These are phyloP conservation scores for Cydia amplana DNA, from an alignment of 1,140 invertebrate genomes.

Conservation along the genomic window DNA sequence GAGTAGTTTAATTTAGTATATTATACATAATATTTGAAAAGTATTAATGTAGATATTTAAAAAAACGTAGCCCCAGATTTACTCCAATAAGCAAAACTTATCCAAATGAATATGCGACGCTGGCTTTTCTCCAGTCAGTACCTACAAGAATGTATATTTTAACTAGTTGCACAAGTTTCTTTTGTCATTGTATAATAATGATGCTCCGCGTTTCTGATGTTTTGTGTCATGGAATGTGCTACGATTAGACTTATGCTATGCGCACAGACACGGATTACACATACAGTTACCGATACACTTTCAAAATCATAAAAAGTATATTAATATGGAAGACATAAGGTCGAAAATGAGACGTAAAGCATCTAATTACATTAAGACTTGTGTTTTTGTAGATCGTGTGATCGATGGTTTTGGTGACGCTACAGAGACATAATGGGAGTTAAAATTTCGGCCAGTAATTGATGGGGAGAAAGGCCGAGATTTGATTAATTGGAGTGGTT, in stretches of 20 bases:
- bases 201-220: conserved; percentile 70
- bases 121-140: conserved; percentile 52
- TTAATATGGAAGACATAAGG: conserved; percentile 38
- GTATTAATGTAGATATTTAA: background rate
- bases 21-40: no score
- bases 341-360: conserved; percentile 37
- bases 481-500: conserved; percentile 28
- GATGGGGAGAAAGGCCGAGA: conserved; percentile 43
- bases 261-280: conserved; percentile 64
- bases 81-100: background rate
- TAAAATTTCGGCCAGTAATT: conserved; percentile 51
- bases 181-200: conserved; percentile 78
- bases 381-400: conserved; percentile 46
- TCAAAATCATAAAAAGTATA: conserved; percentile 35
- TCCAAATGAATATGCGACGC: background rate
- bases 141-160: conserved; percentile 59
- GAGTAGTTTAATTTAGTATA: no score
- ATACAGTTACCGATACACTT: conserved; percentile 45
- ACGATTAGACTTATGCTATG: conserved; percentile 62
- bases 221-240: conserved; percentile 69
- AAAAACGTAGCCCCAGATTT: background rate
- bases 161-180: conserved; percentile 75
- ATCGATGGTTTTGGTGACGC: conserved; percentile 55
- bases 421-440: conserved; percentile 44
- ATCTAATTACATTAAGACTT: conserved; percentile 45